These are phyloP conservation scores for Desoria tigrina DNA, from an alignment of 2,888 invertebrate genomes.

Conservation along the genomic window DNA sequence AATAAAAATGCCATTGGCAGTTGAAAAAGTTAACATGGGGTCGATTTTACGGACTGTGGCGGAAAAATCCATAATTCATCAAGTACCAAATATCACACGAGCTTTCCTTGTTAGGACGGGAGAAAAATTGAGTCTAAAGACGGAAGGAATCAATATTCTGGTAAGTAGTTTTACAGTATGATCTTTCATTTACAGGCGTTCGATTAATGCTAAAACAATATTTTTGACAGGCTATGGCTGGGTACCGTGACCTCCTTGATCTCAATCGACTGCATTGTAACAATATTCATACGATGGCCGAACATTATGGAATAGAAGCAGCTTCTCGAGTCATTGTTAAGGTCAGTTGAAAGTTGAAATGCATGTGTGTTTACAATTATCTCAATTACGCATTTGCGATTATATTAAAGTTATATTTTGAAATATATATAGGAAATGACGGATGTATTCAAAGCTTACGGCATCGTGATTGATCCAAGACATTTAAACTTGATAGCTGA, in stretches of 20 bases:
- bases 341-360: slow-evolving; percentile 57
- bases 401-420: no score
- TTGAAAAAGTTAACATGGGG: slow-evolving; percentile 73
- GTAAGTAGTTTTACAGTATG: slow-evolving; percentile 57
- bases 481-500: slow-evolving; percentile 92
- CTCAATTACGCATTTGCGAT: no score
- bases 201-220: no score
- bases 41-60: slow-evolving; percentile 72
- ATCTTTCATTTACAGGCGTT: no score
- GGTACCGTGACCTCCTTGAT: slow-evolving; percentile 74
- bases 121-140: slow-evolving; percentile 71
- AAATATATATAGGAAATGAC: slow-evolving; percentile 71
- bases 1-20: slow-evolving; percentile 67
- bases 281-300: slow-evolving; percentile 86
- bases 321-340: slow-evolving; percentile 85
- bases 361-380: neutral
- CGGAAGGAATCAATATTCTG: slow-evolving; percentile 91
- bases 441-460: slow-evolving; percentile 95
- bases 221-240: slow-evolving; percentile 73
- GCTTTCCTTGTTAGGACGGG: slow-evolving; percentile 70
- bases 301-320: slow-evolving; percentile 94
- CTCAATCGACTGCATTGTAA: slow-evolving; percentile 85
- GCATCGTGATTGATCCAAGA: slow-evolving; percentile 90
- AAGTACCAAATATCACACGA: slow-evolving; percentile 76
- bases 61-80: slow-evolving; percentile 72